Percentiles rank a stretch among this genome's conserved stretches.
These are phyloP conservation scores for Plumapathes pennacea DNA, from an alignment of 92 coral and sea anemone genomes.

Conservation along the genomic window DNA sequence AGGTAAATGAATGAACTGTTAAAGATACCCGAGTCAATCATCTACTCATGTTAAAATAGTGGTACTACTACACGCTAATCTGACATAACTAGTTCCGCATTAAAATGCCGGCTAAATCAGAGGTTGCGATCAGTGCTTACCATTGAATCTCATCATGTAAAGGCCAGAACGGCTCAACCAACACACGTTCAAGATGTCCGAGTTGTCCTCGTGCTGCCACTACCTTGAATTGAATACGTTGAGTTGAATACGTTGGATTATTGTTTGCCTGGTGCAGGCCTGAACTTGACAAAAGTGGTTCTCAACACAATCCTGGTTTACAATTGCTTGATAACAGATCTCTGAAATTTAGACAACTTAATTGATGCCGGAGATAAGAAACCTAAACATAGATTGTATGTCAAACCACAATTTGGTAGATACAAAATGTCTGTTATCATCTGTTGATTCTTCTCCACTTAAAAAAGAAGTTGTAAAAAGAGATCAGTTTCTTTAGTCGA, in stretches of 20 bases:
- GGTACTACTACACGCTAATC: too few species aligned
- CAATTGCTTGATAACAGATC: constrained; percentile 44
- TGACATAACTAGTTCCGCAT: too few species aligned
- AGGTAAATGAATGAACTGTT: too few species aligned
- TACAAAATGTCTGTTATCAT: constrained; percentile 2
- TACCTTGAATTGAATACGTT: too few species aligned
- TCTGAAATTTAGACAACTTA: constrained; percentile 19
- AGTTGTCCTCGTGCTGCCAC: too few species aligned
- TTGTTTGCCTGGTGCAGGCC: constrained; percentile 51
- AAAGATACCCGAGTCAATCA: too few species aligned
- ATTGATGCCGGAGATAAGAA: constrained; percentile 27
- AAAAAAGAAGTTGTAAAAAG: constrained; percentile 8
- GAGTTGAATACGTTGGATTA: constrained; percentile 40
- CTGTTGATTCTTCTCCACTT: neutral
- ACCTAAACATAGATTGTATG: constrained; percentile 35
- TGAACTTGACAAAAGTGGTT: constrained; percentile 62
- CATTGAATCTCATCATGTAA: too few species aligned
- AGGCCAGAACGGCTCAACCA: too few species aligned
- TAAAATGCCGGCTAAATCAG: too few species aligned
- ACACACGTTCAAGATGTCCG: too few species aligned
- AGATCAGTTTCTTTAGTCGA: constrained; percentile 6
- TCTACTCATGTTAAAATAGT: too few species aligned
- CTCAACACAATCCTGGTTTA: constrained; percentile 53
- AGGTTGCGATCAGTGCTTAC: too few species aligned
- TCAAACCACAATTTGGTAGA: constrained; percentile 42